phyloP scores from a whole-genome alignment of 2,113 vertebrate species.

The Cepphus grylle region DNA sequence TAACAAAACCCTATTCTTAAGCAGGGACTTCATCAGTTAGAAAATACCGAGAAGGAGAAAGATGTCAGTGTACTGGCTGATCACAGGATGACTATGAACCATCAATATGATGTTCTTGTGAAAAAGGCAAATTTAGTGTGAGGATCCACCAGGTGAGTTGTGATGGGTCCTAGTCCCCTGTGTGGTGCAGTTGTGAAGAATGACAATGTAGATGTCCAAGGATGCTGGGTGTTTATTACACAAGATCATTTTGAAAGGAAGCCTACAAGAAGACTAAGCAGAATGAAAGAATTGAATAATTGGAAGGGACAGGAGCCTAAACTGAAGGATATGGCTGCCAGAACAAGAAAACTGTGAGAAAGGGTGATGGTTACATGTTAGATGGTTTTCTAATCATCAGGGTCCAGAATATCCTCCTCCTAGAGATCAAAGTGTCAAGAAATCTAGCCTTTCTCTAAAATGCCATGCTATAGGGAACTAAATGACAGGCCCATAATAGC shows the following conservation, averaged over 20 bases:
- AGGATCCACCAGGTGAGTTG: background rate
- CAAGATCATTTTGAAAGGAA: background rate
- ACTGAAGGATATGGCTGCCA: background rate
- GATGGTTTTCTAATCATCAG: background rate
- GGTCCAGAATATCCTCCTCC: background rate
- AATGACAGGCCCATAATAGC: background rate
- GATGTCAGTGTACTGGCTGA: background rate
- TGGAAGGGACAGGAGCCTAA: background rate
- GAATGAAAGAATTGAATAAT: background rate
- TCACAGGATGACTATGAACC: slow-evolving; percentile 18
- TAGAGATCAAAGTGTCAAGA: background rate
- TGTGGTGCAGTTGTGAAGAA: background rate
- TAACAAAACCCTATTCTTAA: background rate
- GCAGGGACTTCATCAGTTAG: slow-evolving; percentile 7
- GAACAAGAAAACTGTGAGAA: background rate
- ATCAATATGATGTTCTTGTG: background rate
- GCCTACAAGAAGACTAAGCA: background rate
- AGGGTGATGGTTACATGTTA: background rate
- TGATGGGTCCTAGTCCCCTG: background rate
- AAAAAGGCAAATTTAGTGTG: background rate
- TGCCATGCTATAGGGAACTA: background rate
- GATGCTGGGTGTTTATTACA: background rate
- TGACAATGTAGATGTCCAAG: rapidly evolving
- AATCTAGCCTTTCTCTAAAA: background rate
- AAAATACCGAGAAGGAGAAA: slow-evolving; percentile 52